Evolutionary conservation across 2,113 vertebrate species (phyloP), one percentile per base, ranked within the genome.

Genomic region (Microcebus griseorufus): DNA sequence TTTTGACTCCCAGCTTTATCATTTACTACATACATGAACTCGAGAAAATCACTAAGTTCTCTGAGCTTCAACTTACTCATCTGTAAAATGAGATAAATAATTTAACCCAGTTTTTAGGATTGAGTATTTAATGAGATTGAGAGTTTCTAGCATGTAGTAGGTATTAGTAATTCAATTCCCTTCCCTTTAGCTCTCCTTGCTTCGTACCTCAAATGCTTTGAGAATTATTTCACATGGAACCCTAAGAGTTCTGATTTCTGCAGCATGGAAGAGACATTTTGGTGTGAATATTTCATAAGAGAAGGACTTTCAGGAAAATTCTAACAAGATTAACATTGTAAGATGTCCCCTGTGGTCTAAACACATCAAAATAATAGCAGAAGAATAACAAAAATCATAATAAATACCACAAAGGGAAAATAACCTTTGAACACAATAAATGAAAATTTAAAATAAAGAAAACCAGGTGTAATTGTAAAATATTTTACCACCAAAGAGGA

Each of bases 251-350:
- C 69, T 94, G 45, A 88, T 90, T 96, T 95, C 84, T 93, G 70
- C 76, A 95, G 87, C 78, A 88, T 92, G 62, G 85, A 92, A 95
- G 69, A 96, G 75, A 96, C 80, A 65, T 86, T 94, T 90, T 92
- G 60, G 53, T 53, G 32, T 96, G 75, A 96, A 97, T 97, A 95
- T 96, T 97, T 98, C 65, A 81, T 96, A 94, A 95, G 70, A 90
- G 75, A 94, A 90, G 65, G 78, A 94, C 64, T 90, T 88, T 80
- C 85, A 88, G 76, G 94, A 93, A 95, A 96, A 90, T 94, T 53
- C 65, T 76, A 81, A 94, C 89, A 94, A 70, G 72, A 96, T 97
- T 97, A 97, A 96, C 83, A 92, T 60, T 45, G 45, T 87, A 81
- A 90, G 80, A 83, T 81, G 76, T 42, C 64, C 22, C 58, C 80